Base-by-base conservation (phyloP, 92 coral and sea anemone species). In the Muricea muricata region DNA sequence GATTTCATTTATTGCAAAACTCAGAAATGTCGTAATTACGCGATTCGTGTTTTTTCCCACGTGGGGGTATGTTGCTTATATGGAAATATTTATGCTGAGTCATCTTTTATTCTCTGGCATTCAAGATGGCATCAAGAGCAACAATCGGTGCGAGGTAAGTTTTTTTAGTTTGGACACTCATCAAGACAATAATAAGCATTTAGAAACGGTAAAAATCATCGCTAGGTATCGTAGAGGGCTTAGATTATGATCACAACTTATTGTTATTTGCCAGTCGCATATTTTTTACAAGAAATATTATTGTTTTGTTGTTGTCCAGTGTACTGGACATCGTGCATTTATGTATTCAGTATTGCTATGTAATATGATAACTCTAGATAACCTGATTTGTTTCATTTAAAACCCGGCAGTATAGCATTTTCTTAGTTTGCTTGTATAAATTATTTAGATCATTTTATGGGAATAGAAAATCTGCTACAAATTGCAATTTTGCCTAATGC, bases 91-190 rank as follows among this genome's bases (percentile, higher is more conserved):
- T 33, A 63, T 63, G 71, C 71, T 63, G 71, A 63, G 71, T 63
- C 71, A 63, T 63, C 71, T n/a, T 65, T 65, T 65, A 65, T 65
- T 65, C 40, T 3, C 18, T 65, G 73, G 40, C 13, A 25, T 65
- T 65, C 73, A 65, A 65, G 73, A 65, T 65, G 73, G 73, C 73
- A 41, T 65, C 73, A 65, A 65, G 73, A 11, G 73, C 29, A 41
- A 31, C 35, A 5, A 65, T 65, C 73, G 14, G 40, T 65, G 10
- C 29, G 73, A 65, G 40, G 73, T 65, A 41, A 65, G 73, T 65
- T 25, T 65, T 65, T 65, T 65, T 39, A 65, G 31, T 65, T 25
- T 65, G 40, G 31, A 65, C 73, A 41, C 15, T 65, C 15, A 65
- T 65, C 73, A 65, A 65, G 73, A 41, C 45, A 65, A 65, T 65